Evolutionary conservation across 2,113 vertebrate species (phyloP).

Genomic region (Caretta caretta): DNA sequence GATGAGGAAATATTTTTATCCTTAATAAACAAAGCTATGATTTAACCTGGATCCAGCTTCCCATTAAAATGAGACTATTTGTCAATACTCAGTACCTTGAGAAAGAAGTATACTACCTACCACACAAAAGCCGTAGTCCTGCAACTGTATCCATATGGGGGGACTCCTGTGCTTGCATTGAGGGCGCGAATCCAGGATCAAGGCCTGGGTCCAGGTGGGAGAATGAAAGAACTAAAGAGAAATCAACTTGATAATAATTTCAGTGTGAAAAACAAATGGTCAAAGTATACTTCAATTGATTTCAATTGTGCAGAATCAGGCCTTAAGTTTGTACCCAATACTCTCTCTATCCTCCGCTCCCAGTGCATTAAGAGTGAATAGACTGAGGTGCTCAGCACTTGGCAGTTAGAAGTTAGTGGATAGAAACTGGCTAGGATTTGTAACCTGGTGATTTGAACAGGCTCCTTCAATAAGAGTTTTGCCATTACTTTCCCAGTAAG

Average conservation of each 20-base stretch:
- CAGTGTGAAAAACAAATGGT: neutral
- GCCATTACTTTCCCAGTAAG: neutral
- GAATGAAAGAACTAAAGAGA: neutral
- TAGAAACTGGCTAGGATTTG: neutral
- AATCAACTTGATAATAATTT: neutral
- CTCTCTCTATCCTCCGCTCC: neutral
- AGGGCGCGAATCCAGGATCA: neutral
- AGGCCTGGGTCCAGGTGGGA: neutral
- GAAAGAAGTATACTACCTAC: neutral
- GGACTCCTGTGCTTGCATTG: neutral
- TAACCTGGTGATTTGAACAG: neutral
- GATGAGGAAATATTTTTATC: conserved; percentile 1
- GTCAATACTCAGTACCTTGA: neutral
- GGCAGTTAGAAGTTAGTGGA: neutral
- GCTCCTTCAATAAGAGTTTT: neutral
- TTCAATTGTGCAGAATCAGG: neutral
- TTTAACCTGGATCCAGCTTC: neutral
- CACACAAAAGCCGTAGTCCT: neutral
- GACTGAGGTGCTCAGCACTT: neutral
- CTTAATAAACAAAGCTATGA: neutral
- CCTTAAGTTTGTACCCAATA: neutral
- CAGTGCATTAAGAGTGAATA: neutral
- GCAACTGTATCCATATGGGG: neutral
- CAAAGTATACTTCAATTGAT: neutral
- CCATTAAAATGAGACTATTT: neutral